A percentile compares a stretch with the other conserved stretches of the same genome.
Conservation (phyloP, 2,797 vertebrate genomes). For the Lateolabrax maculatus region DNA sequence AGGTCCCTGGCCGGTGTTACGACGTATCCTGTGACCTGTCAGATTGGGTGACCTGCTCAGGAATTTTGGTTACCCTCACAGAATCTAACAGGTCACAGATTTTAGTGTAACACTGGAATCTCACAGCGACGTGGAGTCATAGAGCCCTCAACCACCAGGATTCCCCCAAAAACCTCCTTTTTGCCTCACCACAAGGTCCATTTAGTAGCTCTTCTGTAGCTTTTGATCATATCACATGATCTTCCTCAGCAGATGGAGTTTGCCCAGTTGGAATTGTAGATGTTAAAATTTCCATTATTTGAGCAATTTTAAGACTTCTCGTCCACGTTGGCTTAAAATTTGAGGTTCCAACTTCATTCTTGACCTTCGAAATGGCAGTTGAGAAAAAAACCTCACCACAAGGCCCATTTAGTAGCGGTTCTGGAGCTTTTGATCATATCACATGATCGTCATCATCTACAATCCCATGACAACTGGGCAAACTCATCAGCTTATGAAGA, state of each 20-base stretch:
- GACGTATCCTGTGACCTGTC: not conserved
- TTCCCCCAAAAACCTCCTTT: too few relatives aligned
- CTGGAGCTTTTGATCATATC: slow-evolving; percentile 1
- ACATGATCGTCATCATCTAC: not conserved
- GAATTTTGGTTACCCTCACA: not conserved
- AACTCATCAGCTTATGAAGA: not conserved
- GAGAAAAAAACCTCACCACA: not conserved
- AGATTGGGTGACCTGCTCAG: not conserved
- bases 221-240: not conserved
- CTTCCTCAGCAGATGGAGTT: not conserved
- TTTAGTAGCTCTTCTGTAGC: too few relatives aligned
- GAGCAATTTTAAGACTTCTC: not conserved
- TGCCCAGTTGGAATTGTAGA: not conserved
- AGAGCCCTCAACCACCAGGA: too few relatives aligned
- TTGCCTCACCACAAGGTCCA: too few relatives aligned
- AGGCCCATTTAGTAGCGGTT: slow-evolving; percentile 1
- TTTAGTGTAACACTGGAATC: not conserved
- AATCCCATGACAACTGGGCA: not conserved
- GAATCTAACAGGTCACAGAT: not conserved
- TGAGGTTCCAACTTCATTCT: not conserved
- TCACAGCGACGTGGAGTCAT: too few relatives aligned
- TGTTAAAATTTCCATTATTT: not conserved
- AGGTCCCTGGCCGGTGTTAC: not conserved
- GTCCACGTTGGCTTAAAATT: not conserved
- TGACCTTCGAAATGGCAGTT: not conserved